Evolutionary conservation across 2,113 vertebrate species (phyloP).

Genomic region (Bettongia penicillata): DNA sequence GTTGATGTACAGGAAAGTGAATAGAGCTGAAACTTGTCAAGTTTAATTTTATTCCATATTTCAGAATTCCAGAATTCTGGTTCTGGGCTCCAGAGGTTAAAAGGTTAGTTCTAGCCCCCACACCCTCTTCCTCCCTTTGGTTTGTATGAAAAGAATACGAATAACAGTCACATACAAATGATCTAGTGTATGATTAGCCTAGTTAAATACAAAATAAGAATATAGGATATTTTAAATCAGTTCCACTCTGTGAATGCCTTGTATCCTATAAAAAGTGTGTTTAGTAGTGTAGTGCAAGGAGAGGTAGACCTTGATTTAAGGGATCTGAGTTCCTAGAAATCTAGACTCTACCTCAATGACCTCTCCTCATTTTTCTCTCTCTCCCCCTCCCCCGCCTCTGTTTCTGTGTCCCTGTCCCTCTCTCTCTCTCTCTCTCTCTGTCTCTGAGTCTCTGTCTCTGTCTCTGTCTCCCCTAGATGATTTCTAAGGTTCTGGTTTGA

Average conservation of each 20-base stretch:
- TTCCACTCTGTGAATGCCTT: not conserved
- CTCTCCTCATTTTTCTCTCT: too few relatives aligned
- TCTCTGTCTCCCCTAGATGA: not conserved
- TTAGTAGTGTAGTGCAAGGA: not conserved
- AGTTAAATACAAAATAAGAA: not conserved
- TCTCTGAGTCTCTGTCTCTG: too few relatives aligned
- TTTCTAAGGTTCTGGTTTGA: not conserved
- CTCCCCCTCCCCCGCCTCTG: too few relatives aligned
- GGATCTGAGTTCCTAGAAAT: not conserved
- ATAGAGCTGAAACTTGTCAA: not conserved
- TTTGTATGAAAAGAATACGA: constrained; percentile 40
- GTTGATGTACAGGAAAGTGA: not conserved
- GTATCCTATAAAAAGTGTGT: not conserved
- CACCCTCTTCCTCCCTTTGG: not conserved
- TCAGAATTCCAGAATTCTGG: constrained; percentile 16
- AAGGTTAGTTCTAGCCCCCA: not conserved
- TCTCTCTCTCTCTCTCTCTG: too few relatives aligned
- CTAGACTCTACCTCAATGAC: not conserved
- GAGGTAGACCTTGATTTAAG: not conserved
- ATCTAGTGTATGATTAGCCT: not conserved
- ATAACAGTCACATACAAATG: not conserved
- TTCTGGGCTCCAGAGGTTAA: constrained; percentile 1
- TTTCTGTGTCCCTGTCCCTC: too few relatives aligned
- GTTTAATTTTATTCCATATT: constrained; percentile 44
- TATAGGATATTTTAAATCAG: not conserved